These are phyloP conservation scores for Parauchenoglanis ngamensis DNA, from an alignment of 2,797 vertebrate genomes.

Conservation along the genomic window DNA sequence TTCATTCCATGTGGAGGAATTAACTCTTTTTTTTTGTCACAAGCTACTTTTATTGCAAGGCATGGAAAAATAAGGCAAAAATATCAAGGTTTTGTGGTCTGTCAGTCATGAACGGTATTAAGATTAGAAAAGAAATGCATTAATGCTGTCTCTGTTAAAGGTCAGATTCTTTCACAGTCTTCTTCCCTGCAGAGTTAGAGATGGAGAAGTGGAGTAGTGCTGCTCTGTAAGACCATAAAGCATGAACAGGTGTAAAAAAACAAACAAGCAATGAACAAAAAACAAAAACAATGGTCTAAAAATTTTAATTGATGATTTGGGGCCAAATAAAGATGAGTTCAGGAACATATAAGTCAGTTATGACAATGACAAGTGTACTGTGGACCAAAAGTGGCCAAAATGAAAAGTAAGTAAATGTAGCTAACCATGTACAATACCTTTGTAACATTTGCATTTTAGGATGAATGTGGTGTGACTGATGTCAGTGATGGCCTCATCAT, in stretches of 20 bases:
- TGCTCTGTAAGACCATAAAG: neutral
- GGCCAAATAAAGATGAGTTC: neutral
- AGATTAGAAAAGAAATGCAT: neutral
- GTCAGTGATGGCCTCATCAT: neutral
- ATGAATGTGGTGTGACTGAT: neutral
- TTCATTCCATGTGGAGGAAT: neutral
- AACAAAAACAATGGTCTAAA: neutral
- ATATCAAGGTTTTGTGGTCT: neutral
- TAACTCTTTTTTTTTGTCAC: neutral
- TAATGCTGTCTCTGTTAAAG: slow-evolving; percentile 30
- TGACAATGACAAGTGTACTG: neutral
- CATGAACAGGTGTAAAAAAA: neutral
- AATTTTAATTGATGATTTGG: neutral
- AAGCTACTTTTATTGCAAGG: neutral
- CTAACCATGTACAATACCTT: neutral
- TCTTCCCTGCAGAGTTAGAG: slow-evolving; percentile 8
- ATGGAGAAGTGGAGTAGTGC: neutral
- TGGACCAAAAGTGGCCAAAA: neutral
- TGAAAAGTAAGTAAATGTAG: neutral
- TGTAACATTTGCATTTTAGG: neutral
- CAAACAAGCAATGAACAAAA: neutral
- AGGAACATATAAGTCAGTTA: neutral
- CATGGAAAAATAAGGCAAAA: slow-evolving; percentile 3
- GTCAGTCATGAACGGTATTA: slow-evolving; percentile 4
- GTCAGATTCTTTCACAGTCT: slow-evolving; percentile 22